Conservation (phyloP, 1,140 invertebrate genomes). For the Drosophila kanapiae region DNA sequence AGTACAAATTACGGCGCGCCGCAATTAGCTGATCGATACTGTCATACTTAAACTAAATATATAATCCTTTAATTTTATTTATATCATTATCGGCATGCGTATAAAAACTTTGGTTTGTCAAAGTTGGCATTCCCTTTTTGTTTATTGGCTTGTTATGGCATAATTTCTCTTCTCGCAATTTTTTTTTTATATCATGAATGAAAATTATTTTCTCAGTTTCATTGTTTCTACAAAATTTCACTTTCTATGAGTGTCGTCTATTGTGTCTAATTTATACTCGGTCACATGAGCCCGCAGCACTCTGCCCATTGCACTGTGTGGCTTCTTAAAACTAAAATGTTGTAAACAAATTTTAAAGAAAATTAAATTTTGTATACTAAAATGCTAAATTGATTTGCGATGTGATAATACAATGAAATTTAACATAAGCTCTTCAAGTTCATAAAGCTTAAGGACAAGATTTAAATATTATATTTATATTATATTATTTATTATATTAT, state of each 20-base stretch:
- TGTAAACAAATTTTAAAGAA: background rate
- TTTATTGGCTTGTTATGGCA: conserved; percentile 38
- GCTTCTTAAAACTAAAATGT: background rate
- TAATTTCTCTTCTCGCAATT: conserved; percentile 37
- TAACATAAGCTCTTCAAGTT: too few species aligned
- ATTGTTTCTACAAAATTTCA: conserved; percentile 52
- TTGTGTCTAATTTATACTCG: conserved; percentile 5
- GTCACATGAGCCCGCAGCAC: background rate
- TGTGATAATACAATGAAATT: too few species aligned
- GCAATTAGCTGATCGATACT: too few species aligned
- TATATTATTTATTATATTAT: too few species aligned
- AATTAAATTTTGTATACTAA: background rate
- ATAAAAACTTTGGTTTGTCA: too few species aligned
- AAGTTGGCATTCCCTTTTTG: too few species aligned
- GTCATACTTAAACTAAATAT: too few species aligned
- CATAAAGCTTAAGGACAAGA: too few species aligned
- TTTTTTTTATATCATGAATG: conserved; percentile 58
- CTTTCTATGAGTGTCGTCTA: conserved; percentile 36
- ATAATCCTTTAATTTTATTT: too few species aligned
- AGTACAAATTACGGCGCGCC: too few species aligned
- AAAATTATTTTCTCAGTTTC: conserved; percentile 48
- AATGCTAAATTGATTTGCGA: background rate
- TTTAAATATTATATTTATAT: too few species aligned
- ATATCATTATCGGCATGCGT: too few species aligned
- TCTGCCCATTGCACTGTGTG: background rate